phyloP scores from a whole-genome alignment of 2,888 invertebrate genomes.

The Taenaris catops region DNA sequence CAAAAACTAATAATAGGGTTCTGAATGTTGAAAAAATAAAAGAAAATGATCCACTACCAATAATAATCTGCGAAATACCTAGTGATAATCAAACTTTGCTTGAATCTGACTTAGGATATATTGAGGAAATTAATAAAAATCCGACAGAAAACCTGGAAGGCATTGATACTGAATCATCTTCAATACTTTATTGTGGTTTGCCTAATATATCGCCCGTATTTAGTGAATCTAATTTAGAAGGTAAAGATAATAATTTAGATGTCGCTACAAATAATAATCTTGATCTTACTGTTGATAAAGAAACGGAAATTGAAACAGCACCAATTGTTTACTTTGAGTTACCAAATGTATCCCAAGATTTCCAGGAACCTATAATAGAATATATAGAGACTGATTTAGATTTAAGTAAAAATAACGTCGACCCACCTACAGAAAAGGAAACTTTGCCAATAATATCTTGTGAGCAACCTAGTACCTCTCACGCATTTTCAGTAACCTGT shows the following conservation, averaged over 20 bases:
- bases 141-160: slow-evolving; percentile 1
- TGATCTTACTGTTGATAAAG: not conserved
- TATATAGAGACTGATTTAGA: not conserved
- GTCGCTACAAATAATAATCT: no score
- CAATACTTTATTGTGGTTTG: slow-evolving; percentile 6
- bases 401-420: not conserved
- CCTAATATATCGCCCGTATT: slow-evolving; percentile 2
- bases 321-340: not conserved
- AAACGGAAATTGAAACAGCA: not conserved
- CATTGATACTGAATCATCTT: slow-evolving; percentile 1
- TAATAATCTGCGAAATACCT: not conserved
- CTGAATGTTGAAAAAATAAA: not conserved
- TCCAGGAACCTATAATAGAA: slow-evolving; percentile 1
- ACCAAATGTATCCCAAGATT: slow-evolving; percentile 1
- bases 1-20: not conserved
- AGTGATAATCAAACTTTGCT: no score
- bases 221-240: not conserved
- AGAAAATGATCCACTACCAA: not conserved
- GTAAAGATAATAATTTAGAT: not conserved
- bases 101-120: slow-evolving; percentile 3
- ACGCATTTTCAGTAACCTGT: no score
- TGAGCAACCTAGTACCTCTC: no score
- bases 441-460: no score
- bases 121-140: slow-evolving; percentile 1
- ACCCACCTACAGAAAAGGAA: no score